These are phyloP conservation scores for Neosilurus hyrtlii DNA, from an alignment of 2,797 vertebrate species.

Conservation along the genomic window DNA sequence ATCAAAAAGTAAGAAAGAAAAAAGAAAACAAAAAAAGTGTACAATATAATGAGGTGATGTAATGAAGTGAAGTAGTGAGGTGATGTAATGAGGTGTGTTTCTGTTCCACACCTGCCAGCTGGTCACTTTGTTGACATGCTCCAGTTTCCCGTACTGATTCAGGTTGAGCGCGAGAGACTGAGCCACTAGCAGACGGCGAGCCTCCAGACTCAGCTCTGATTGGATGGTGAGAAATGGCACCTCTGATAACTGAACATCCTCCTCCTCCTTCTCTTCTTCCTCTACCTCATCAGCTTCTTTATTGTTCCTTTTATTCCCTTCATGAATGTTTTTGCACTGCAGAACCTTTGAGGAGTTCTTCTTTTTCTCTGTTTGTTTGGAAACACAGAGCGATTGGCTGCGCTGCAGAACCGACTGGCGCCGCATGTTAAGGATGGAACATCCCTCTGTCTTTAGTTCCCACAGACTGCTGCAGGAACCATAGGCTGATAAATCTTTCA, in stretches of 20 bases:
- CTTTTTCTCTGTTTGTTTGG: conserved; percentile 41
- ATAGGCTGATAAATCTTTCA: conserved; percentile 47
- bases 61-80: too few species aligned
- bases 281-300: not conserved
- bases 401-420: conserved; percentile 71
- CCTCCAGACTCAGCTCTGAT: conserved; percentile 79
- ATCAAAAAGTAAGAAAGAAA: not conserved
- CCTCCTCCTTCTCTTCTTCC: not conserved
- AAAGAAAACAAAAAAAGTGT: not conserved
- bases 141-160: conserved; percentile 75
- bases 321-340: conserved; percentile 48
- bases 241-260: conserved; percentile 59
- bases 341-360: conserved; percentile 54
- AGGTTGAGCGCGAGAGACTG: conserved; percentile 86
- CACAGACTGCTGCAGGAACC: conserved; percentile 73
- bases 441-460: conserved; percentile 72
- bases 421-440: conserved; percentile 63
- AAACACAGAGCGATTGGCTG: conserved; percentile 70
- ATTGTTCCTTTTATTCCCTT: conserved; percentile 14
- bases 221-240: conserved; percentile 80
- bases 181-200: conserved; percentile 81
- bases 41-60: not conserved
- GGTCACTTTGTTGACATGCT: conserved; percentile 77
- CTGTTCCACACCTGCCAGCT: conserved; percentile 8
- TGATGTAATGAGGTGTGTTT: not conserved